Evolutionary conservation across 2,113 vertebrate genomes (phyloP).

Genomic region (Trogon melanurus): DNA sequence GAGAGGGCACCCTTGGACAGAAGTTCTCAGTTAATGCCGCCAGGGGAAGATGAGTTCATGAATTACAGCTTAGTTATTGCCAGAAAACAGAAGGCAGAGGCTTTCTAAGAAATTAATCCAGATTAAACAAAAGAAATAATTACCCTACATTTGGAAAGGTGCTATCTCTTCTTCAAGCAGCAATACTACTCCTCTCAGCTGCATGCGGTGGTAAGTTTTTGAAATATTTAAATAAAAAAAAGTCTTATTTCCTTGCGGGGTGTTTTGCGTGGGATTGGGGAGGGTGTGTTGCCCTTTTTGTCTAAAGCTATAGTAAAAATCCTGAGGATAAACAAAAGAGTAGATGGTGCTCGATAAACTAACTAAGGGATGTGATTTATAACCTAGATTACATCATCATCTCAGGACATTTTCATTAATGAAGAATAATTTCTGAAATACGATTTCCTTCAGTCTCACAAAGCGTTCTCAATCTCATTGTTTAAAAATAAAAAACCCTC

Average conservation of each 20-base stretch:
- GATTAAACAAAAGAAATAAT: not conserved
- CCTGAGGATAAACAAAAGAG: not conserved
- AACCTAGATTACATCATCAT: not conserved
- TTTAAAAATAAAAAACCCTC: not conserved
- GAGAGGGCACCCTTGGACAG: constrained; percentile 55
- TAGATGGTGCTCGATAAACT: not conserved
- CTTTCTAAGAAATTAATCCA: not conserved
- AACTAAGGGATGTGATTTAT: not conserved
- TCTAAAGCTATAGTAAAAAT: not conserved
- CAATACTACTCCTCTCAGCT: not conserved
- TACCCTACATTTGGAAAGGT: not conserved
- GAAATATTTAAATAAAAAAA: not conserved
- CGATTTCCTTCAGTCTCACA: not conserved
- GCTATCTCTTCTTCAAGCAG: not conserved
- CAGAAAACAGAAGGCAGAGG: not conserved
- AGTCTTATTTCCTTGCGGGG: not conserved
- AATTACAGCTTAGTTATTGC: not conserved
- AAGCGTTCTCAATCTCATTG: not conserved
- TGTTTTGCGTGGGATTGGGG: not conserved
- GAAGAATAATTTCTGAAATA: not conserved
- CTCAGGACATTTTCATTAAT: not conserved
- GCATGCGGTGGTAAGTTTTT: not conserved
- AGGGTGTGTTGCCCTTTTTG: not conserved
- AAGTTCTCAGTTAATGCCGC: not conserved
- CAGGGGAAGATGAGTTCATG: not conserved